Evolutionary conservation across 2,113 vertebrate genomes (phyloP).

Genomic region (Cariama cristata): DNA sequence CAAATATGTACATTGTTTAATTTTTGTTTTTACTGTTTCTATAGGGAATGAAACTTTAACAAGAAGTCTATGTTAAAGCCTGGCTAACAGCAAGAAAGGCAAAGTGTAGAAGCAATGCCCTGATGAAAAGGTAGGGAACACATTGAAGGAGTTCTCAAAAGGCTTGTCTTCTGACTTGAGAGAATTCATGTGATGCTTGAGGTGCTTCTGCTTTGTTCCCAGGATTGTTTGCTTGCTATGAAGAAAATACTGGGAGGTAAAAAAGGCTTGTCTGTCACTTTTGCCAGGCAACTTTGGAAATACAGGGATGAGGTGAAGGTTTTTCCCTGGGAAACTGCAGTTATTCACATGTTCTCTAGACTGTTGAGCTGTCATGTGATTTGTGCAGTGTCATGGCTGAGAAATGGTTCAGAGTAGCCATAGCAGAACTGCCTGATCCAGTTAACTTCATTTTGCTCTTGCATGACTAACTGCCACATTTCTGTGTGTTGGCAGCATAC

Average conservation of each 20-base stretch:
- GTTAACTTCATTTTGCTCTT: background rate
- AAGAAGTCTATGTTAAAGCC: conserved; percentile 1
- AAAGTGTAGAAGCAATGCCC: conserved; percentile 55
- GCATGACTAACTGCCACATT: background rate
- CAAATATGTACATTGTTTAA: background rate
- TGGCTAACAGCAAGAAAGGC: background rate
- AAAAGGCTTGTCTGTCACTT: background rate
- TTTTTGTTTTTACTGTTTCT: conserved; percentile 32
- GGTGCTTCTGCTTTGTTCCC: background rate
- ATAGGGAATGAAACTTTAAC: conserved; percentile 60
- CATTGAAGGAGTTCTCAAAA: background rate
- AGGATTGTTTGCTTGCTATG: background rate
- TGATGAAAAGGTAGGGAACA: conserved; percentile 56
- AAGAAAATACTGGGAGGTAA: background rate
- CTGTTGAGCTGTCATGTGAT: background rate
- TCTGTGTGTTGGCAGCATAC: background rate
- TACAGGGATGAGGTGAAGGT: background rate
- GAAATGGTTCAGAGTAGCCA: background rate
- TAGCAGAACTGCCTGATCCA: background rate
- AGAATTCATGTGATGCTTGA: background rate
- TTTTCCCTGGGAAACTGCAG: background rate
- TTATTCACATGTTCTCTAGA: background rate
- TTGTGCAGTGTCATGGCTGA: background rate
- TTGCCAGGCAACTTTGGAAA: background rate
- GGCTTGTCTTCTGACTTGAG: background rate